These are phyloP conservation scores for Lepilemur septentrionalis DNA, from an alignment of 2,797 vertebrate species.

Conservation along the genomic window DNA sequence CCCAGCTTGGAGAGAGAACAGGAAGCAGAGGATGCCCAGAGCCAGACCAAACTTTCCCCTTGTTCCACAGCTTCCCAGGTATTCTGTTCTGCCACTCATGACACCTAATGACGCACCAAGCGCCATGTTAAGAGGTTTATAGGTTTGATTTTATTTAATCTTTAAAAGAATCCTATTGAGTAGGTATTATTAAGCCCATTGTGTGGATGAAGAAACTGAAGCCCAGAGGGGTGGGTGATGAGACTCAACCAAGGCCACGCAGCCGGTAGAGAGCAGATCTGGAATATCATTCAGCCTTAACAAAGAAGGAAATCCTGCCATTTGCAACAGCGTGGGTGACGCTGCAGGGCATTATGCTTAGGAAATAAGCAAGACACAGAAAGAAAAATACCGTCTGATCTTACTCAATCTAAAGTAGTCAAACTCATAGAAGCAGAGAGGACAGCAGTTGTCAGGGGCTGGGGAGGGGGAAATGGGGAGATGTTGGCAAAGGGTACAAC, in stretches of 20 bases:
- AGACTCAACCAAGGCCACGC: not conserved
- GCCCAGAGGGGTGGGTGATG: not conserved
- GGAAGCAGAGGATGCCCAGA: not conserved
- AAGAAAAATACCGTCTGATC: not conserved
- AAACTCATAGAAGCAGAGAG: not conserved
- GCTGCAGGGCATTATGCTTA: not conserved
- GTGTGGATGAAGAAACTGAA: not conserved
- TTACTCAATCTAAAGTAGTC: not conserved
- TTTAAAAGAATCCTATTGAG: not conserved
- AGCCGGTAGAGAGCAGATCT: not conserved
- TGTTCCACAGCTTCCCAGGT: not conserved
- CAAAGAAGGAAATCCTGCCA: not conserved
- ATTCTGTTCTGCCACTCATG: not conserved
- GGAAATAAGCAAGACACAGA: not conserved
- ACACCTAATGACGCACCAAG: not conserved
- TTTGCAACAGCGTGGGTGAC: not conserved
- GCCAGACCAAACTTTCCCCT: not conserved
- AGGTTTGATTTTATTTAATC: not conserved
- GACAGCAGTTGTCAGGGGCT: not conserved
- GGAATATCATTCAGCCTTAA: not conserved
- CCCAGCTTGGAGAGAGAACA: not conserved
- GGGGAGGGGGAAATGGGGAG: not conserved
- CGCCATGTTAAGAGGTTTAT: not conserved
- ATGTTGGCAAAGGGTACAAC: too few relatives aligned
- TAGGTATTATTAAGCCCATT: not conserved